Conservation (phyloP, 2,888 invertebrate species). For the Gymnosoma rotundatum region DNA sequence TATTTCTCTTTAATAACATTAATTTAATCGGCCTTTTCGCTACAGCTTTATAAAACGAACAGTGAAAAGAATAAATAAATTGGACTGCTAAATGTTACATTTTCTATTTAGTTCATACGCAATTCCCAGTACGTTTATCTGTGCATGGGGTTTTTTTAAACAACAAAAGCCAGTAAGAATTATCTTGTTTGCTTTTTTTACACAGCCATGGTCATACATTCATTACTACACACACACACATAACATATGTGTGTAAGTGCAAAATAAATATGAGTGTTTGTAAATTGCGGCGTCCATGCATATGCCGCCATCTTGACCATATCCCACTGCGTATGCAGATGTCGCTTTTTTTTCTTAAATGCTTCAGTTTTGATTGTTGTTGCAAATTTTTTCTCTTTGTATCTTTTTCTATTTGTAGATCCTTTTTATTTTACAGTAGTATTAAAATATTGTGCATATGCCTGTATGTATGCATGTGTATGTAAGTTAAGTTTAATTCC, state of each 20-base stretch:
- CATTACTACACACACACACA: neutral
- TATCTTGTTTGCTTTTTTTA: neutral
- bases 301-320: conserved; percentile 77
- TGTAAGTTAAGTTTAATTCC: neutral
- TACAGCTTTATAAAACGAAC: conserved; percentile 2
- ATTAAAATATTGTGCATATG: neutral
- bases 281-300: conserved; percentile 50
- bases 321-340: conserved; percentile 78
- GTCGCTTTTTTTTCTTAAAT: conserved; percentile 58
- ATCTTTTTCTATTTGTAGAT: neutral
- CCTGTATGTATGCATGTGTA: too few species aligned
- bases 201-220: neutral
- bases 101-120: conserved; percentile 21
- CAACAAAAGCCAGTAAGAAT: neutral
- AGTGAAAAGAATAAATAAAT: neutral
- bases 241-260: neutral
- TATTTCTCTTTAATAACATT: neutral
- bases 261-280: conserved; percentile 5
- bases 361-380: neutral
- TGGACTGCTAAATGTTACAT: neutral
- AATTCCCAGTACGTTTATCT: neutral
- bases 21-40: neutral
- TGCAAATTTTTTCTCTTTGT: neutral
- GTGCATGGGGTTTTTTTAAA: neutral
- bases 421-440: conserved; percentile 10